Evolutionary conservation across 2,113 vertebrate genomes (phyloP), one percentile per base, ranked within the genome.

Genomic region (Peromyscus polionotus): DNA sequence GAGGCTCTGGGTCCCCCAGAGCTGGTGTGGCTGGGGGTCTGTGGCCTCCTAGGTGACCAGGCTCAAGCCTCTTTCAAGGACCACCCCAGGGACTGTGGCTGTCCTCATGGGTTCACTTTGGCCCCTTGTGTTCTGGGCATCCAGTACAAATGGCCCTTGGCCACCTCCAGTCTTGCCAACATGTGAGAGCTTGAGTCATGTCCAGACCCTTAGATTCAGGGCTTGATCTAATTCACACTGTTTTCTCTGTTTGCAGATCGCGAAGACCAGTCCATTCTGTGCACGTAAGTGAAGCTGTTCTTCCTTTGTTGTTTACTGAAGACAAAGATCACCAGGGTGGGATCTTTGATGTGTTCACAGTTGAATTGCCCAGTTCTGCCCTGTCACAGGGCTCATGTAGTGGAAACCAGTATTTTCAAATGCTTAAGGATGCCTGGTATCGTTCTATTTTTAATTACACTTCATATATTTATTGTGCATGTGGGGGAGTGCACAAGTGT

Each of bases 261-360:
- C 84, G 99, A 99, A 98, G 99, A 99, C 97, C 99, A 99, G 98
- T 99, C 99, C 86, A 99, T 99, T 97, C 99, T 99, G 48, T 99
- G 99, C 99, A 99, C 99, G 99, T 99, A 98, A 99, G 99, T 99
- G 95, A 97, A 92, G 5, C 22, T 10, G 12, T 28, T 92, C 5
- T 94, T 96, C 51, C 36, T 81, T 0, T 76, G 14, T 93, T 68
- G 80, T 67, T 31, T 95, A 67, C 75, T 0, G 7, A 39, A 48
- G 57, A 28, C 59, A 31, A 28, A 57, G 87, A 24, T 42, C 33
- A 11, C 5, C 31, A 79, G 75, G 75, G 13, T 7, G 13, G 24
- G 31, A 5, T 77, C 36, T 94, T n/a, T 26, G 42, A 14, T 57
- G 26, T 67, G 68, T 24, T 72, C 6, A 17, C 1, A 19, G 8